Evolutionary conservation across 2,797 vertebrate species (phyloP).

Genomic region (Diplodus puntazzo): DNA sequence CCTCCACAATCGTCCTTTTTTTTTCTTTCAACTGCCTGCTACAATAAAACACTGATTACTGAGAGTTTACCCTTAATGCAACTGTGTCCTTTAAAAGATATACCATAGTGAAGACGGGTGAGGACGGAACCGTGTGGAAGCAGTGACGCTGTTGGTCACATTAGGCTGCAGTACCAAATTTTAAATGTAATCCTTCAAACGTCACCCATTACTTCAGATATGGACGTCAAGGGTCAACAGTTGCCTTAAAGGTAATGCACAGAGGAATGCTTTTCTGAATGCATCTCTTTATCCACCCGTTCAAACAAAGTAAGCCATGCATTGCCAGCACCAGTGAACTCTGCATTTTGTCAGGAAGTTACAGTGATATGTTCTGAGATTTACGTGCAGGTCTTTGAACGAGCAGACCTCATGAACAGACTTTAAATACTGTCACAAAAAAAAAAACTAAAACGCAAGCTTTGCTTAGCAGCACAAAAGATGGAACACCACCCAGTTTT

Average conservation of each 20-base stretch:
- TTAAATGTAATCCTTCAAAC: conserved; percentile 12
- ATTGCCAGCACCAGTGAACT: conserved; percentile 69
- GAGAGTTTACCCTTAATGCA: conserved; percentile 80
- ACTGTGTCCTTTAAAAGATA: conserved; percentile 65
- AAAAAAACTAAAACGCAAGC: conserved; percentile 64
- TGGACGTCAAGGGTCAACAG: conserved; percentile 67
- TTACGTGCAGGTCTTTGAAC: conserved; percentile 65
- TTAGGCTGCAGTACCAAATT: background rate
- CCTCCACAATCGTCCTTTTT: conserved; percentile 45
- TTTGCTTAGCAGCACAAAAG: conserved; percentile 58
- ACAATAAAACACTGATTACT: conserved; percentile 55
- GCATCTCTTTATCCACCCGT: conserved; percentile 83
- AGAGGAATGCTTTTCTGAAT: conserved; percentile 76
- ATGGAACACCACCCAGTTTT: conserved; percentile 52
- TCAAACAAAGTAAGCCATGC: conserved; percentile 76
- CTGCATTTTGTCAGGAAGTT: conserved; percentile 61
- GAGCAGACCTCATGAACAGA: conserved; percentile 61
- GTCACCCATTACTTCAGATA: conserved; percentile 44
- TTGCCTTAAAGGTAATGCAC: conserved; percentile 83
- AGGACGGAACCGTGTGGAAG: conserved; percentile 10
- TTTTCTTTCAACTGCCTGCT: conserved; percentile 18
- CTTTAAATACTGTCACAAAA: conserved; percentile 52
- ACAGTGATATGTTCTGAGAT: conserved; percentile 63
- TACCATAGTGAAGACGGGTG: conserved; percentile 26
- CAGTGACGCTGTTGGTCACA: conserved; percentile 24